phyloP scores from a whole-genome alignment of 2,797 vertebrate genomes.

The Cygnus olor region DNA sequence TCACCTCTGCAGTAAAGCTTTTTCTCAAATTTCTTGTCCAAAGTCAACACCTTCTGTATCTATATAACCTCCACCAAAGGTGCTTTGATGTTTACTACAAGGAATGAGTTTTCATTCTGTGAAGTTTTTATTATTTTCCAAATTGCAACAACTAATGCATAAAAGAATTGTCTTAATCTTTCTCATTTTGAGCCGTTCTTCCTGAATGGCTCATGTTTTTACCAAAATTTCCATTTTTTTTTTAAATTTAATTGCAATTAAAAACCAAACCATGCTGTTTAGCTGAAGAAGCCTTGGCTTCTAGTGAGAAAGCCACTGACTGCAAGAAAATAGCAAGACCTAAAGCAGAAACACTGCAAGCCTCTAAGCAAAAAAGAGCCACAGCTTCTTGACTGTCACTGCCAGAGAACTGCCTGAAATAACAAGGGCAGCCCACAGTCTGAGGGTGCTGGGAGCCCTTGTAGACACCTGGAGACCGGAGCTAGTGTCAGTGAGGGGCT shows the following conservation, averaged over 20 bases:
- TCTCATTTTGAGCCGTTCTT: background rate
- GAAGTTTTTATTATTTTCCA: background rate
- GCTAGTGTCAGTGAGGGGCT: rapidly evolving
- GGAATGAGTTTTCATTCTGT: background rate
- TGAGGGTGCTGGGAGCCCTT: background rate
- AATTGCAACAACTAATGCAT: rapidly evolving
- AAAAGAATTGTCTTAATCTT: background rate
- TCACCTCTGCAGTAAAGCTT: background rate
- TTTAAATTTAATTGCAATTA: background rate
- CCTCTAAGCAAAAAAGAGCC: background rate
- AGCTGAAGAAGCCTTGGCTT: background rate
- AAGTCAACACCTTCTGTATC: background rate
- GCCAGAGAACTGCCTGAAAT: background rate
- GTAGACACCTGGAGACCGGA: background rate
- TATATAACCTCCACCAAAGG: background rate
- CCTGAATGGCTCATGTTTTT: background rate
- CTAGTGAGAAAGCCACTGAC: background rate
- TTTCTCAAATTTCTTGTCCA: background rate
- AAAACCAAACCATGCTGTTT: background rate
- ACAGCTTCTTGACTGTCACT: background rate
- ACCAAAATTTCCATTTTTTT: background rate
- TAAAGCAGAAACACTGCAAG: background rate
- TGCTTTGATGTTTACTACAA: background rate
- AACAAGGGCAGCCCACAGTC: background rate
- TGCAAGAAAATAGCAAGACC: background rate